A percentile compares a stretch with the other conserved stretches of the same genome.
phyloP scores from a whole-genome alignment of 2,797 vertebrate genomes.

The Scyliorhinus canicula region DNA sequence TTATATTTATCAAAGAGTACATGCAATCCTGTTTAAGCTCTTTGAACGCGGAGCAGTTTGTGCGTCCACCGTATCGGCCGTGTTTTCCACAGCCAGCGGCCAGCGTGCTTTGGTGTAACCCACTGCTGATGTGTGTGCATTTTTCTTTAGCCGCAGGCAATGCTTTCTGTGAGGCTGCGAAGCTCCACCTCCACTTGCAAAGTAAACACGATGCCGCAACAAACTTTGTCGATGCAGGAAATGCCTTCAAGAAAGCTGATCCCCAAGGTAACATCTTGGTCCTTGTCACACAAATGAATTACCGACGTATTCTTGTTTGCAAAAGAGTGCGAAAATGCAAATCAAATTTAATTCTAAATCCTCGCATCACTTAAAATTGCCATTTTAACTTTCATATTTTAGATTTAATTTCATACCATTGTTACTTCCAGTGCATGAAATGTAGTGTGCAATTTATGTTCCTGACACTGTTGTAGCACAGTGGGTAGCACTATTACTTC shows the following conservation, averaged over 20 bases:
- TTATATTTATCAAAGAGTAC: not conserved
- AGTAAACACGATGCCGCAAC: conserved; percentile 88
- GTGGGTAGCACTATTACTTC: too few relatives aligned
- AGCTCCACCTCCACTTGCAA: conserved; percentile 83
- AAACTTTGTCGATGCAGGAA: conserved; percentile 84
- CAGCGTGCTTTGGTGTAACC: not conserved
- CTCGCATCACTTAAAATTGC: not conserved
- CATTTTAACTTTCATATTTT: not conserved
- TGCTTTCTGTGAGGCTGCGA: conserved; percentile 81
- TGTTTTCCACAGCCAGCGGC: not conserved
- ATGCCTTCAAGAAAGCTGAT: conserved; percentile 90
- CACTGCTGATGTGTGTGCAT: not conserved
- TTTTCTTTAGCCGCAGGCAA: conserved; percentile 74
- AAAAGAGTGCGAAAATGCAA: not conserved
- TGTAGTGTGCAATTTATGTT: not conserved
- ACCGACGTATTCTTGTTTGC: not conserved
- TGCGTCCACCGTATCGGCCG: too few relatives aligned
- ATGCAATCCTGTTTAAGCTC: not conserved
- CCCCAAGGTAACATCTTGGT: conserved; percentile 70
- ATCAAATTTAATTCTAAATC: not conserved
- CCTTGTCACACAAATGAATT: not conserved
- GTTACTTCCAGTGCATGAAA: not conserved
- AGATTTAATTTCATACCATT: not conserved
- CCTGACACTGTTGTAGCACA: too few relatives aligned
- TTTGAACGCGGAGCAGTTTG: not conserved